Evolutionary conservation across 2,888 invertebrate genomes (phyloP).

Genomic region (Yponomeuta cagnagella): DNA sequence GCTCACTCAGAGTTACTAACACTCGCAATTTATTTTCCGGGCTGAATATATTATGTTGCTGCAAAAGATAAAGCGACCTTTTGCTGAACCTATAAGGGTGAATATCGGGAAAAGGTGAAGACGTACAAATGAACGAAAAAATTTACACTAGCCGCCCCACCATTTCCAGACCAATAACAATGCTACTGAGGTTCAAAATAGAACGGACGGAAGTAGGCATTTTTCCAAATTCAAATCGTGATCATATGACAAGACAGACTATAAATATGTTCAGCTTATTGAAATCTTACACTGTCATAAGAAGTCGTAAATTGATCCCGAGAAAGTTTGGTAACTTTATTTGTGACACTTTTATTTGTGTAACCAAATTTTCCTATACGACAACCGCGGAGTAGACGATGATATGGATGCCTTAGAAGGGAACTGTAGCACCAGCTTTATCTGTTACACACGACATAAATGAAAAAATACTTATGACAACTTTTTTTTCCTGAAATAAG

Average conservation of each 20-base stretch:
- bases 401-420: not conserved
- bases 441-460: not conserved
- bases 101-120: constrained; percentile 43
- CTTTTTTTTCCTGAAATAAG: not conserved
- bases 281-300: constrained; percentile 66
- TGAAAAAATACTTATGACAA: not conserved
- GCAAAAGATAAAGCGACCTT: constrained; percentile 56
- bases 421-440: not conserved
- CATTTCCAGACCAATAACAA: constrained; percentile 43
- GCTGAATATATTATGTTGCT: constrained; percentile 67
- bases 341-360: constrained; percentile 41
- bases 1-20: constrained; percentile 74
- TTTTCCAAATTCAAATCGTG: constrained; percentile 63
- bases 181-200: constrained; percentile 38
- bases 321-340: constrained; percentile 47
- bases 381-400: not conserved
- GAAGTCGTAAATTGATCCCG: constrained; percentile 55
- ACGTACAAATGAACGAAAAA: constrained; percentile 55
- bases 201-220: constrained; percentile 27
- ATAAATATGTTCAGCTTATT: constrained; percentile 68
- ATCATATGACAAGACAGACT: constrained; percentile 58
- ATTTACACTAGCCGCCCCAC: constrained; percentile 30
- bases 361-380: constrained; percentile 9
- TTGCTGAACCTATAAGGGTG: constrained; percentile 39
- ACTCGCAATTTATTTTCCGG: constrained; percentile 75